Evolutionary conservation across 1,140 invertebrate species (phyloP).

Genomic region (Drosophila leontia): DNA sequence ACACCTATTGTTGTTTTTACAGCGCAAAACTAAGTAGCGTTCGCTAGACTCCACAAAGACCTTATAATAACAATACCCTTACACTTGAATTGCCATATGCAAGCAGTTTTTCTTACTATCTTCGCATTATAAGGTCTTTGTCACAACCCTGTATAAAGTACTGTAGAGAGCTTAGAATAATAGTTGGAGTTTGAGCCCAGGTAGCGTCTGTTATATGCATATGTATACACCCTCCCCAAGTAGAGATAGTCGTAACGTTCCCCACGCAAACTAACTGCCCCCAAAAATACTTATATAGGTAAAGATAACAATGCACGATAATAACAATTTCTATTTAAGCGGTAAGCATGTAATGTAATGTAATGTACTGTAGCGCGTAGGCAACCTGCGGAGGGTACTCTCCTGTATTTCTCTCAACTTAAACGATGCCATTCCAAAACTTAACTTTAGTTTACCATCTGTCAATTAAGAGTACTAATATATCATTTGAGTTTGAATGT

Average conservation of each 20-base stretch:
- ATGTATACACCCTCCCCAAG: constrained; percentile 25
- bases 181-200: constrained; percentile 32
- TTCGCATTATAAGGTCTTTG: not conserved
- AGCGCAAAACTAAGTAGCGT: constrained; percentile 59
- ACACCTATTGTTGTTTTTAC: constrained; percentile 55
- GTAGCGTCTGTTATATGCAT: constrained; percentile 47
- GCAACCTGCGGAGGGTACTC: constrained; percentile 24
- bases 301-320: constrained; percentile 42
- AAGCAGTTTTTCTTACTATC: not conserved
- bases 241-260: constrained; percentile 14
- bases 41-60: constrained; percentile 37
- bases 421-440: constrained; percentile 74
- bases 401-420: constrained; percentile 45
- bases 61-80: not conserved
- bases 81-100: not conserved
- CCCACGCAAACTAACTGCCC: constrained; percentile 31
- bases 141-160: constrained; percentile 63
- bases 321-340: constrained; percentile 35
- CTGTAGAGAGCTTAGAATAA: constrained; percentile 70
- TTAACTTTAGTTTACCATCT: constrained; percentile 48
- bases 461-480: constrained; percentile 58
- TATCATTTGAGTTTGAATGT: constrained; percentile 8
- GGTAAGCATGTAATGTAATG: constrained; percentile 53
- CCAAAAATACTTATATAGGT: constrained; percentile 6
- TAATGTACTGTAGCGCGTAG: constrained; percentile 47